Percentiles rank a stretch among this genome's conserved stretches.
Conservation (phyloP, 2,113 vertebrate species). For the Perca fluviatilis region DNA sequence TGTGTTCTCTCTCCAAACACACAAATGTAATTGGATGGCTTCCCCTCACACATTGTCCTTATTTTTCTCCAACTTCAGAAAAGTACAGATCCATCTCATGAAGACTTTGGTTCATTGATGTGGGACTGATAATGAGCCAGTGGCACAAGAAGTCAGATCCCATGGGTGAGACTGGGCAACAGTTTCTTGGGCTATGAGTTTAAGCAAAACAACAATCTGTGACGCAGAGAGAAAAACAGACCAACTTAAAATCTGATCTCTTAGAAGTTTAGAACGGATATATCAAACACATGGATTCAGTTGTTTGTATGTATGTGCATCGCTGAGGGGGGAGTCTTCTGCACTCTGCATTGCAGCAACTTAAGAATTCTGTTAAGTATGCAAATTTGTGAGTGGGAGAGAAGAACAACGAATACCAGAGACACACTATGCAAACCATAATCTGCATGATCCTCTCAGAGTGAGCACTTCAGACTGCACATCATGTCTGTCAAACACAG, state of each 20-base stretch:
- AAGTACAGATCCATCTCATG: slow-evolving; percentile 7
- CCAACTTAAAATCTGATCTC: background rate
- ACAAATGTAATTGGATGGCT: slow-evolving; percentile 42
- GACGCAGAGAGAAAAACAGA: background rate
- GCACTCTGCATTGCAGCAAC: slow-evolving; percentile 66
- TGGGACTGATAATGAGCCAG: slow-evolving; percentile 45
- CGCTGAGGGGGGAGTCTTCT: slow-evolving; percentile 30
- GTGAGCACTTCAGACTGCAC: slow-evolving; percentile 11
- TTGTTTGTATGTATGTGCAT: background rate
- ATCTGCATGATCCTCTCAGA: slow-evolving; percentile 41
- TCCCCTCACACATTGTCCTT: slow-evolving; percentile 2
- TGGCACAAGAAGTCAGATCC: slow-evolving; percentile 9
- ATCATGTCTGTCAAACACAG: slow-evolving; percentile 4
- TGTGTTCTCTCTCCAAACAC: slow-evolving; percentile 31
- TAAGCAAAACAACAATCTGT: slow-evolving; percentile 19
- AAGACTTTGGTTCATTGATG: slow-evolving; percentile 6
- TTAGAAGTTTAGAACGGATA: background rate
- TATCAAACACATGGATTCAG: background rate
- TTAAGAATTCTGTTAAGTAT: slow-evolving; percentile 73
- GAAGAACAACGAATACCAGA: slow-evolving; percentile 38
- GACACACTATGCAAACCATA: slow-evolving; percentile 26
- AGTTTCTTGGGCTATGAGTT: slow-evolving; percentile 1
- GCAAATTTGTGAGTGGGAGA: slow-evolving; percentile 65
- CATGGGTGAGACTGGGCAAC: background rate
- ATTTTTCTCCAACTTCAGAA: slow-evolving; percentile 13